phyloP scores from a whole-genome alignment of 2,113 vertebrate genomes.

The Etheostoma spectabile region DNA sequence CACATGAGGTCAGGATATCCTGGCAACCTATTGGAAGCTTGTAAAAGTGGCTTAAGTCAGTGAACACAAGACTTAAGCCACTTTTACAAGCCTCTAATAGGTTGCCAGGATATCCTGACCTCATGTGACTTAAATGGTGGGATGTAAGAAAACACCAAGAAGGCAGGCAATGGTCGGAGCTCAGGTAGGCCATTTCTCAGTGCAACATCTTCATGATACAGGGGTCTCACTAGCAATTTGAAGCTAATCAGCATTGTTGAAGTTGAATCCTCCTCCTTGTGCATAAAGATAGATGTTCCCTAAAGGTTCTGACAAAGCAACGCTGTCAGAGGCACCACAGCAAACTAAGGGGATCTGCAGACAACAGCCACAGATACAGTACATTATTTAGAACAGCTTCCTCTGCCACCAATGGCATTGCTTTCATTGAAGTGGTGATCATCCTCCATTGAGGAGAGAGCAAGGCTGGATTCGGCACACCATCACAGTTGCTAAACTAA shows the following conservation, averaged over 20 bases:
- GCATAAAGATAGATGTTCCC: not conserved
- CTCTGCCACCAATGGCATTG: not conserved
- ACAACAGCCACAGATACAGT: constrained; percentile 4
- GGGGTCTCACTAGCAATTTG: not conserved
- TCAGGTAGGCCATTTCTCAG: not conserved
- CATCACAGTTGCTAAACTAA: not conserved
- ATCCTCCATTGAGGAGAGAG: not conserved
- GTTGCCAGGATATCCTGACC: too few relatives aligned
- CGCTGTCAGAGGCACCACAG: constrained; percentile 2
- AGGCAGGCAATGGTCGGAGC: not conserved
- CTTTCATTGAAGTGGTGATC: not conserved
- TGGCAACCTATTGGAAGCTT: constrained; percentile 3
- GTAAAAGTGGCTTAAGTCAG: constrained; percentile 24
- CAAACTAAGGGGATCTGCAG: not conserved
- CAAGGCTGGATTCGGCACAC: not conserved
- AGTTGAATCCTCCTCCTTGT: not conserved
- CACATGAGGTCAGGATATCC: constrained; percentile 22
- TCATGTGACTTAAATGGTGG: too few relatives aligned
- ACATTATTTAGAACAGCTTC: not conserved
- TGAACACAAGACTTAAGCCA: too few relatives aligned
- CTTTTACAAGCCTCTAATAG: too few relatives aligned
- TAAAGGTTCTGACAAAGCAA: not conserved
- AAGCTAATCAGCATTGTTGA: not conserved
- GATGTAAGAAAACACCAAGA: constrained; percentile 2
- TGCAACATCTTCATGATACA: not conserved